phyloP scores from a whole-genome alignment of 2,113 vertebrate genomes.

The Sterrhoptilus dennistouni region DNA sequence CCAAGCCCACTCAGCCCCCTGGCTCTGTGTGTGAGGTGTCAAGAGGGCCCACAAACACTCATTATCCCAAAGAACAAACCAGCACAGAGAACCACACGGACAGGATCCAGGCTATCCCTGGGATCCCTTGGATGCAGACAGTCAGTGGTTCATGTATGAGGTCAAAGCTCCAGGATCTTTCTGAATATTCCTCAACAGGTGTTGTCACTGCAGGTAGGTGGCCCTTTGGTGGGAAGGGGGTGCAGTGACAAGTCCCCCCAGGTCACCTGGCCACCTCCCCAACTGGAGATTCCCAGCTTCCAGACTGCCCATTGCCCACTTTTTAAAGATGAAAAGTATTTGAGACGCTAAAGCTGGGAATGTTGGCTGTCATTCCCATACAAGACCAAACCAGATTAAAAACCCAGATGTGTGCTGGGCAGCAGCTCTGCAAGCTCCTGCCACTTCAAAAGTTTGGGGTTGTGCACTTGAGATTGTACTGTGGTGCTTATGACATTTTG shows the following conservation, averaged over 20 bases:
- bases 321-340: not conserved
- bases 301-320: not conserved
- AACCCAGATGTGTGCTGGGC: rapidly evolving
- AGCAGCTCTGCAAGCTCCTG: not conserved
- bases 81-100: not conserved
- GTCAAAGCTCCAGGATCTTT: not conserved
- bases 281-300: rapidly evolving
- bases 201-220: rapidly evolving
- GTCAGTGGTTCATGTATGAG: rapidly evolving
- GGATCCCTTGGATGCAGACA: not conserved
- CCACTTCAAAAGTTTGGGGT: not conserved
- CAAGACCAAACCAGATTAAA: not conserved
- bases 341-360: not conserved
- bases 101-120: not conserved
- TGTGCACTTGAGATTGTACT: not conserved
- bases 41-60: not conserved
- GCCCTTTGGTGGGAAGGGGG: not conserved
- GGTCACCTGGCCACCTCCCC: not conserved
- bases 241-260: not conserved
- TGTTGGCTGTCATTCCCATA: not conserved
- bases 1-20: not conserved
- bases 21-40: rapidly evolving
- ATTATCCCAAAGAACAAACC: not conserved
- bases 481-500: rapidly evolving
- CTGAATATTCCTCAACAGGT: not conserved